Evolutionary conservation across 2,113 vertebrate species (phyloP).

Genomic region (Vicugna pacos): DNA sequence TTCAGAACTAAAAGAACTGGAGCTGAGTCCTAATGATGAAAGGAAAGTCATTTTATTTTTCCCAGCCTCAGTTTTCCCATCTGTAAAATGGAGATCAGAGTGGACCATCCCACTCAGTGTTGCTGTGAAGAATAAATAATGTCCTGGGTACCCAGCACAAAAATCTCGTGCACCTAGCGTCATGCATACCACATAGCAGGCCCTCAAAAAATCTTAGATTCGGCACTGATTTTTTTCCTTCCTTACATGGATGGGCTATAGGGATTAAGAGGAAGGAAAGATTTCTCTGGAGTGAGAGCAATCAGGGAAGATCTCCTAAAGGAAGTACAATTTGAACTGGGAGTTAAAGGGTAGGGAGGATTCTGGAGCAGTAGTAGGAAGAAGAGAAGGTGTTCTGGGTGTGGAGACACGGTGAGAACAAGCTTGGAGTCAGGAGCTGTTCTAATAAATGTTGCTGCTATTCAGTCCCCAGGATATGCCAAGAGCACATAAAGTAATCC

Average conservation of each 20-base stretch:
- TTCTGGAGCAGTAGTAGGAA: background rate
- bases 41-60: background rate
- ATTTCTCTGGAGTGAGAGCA: background rate
- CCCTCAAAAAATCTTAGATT: background rate
- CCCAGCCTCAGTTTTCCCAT: background rate
- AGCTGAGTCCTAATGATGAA: background rate
- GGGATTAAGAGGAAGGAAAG: background rate
- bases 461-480: background rate
- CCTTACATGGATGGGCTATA: background rate
- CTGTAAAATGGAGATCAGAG: background rate
- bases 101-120: background rate
- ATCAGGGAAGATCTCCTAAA: background rate
- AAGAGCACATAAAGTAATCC: background rate
- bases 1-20: background rate
- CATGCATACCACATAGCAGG: background rate
- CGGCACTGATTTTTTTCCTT: background rate
- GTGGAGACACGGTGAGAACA: background rate
- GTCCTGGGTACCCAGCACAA: background rate
- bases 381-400: background rate
- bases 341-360: background rate
- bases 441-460: background rate
- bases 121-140: background rate
- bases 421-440: background rate
- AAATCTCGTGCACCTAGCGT: background rate
- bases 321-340: background rate